phyloP scores from a whole-genome alignment of 2,113 vertebrate genomes.

The Drymodes brunneopygia region DNA sequence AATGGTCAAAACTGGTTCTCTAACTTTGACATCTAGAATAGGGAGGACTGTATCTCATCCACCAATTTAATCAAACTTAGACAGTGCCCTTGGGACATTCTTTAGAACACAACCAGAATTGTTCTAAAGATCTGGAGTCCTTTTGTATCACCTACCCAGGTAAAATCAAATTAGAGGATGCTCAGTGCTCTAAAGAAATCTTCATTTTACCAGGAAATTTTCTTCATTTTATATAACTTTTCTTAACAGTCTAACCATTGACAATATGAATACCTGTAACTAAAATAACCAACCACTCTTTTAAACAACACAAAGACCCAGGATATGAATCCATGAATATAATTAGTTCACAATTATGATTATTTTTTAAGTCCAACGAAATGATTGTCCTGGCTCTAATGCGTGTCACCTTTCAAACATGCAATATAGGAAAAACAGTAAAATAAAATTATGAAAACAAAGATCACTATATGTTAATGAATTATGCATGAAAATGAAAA shows the following conservation, averaged over 20 bases:
- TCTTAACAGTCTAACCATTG: not conserved
- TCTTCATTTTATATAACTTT: not conserved
- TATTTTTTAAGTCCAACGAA: not conserved
- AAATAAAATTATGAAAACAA: not conserved
- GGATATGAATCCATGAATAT: not conserved
- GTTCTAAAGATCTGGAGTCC: not conserved
- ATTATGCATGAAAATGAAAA: conserved; percentile 29
- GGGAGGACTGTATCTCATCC: not conserved
- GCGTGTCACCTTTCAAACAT: not conserved
- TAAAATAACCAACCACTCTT: not conserved
- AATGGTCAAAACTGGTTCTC: not conserved
- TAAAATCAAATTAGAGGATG: not conserved
- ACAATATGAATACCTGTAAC: not conserved
- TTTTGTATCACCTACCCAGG: not conserved
- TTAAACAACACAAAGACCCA: not conserved
- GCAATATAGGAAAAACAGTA: not conserved
- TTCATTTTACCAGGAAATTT: not conserved
- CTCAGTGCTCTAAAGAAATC: not conserved
- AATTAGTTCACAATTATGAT: not conserved
- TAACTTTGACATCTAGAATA: not conserved
- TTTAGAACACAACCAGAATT: not conserved
- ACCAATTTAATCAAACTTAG: not conserved
- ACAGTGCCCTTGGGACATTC: not conserved
- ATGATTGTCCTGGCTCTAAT: not conserved
- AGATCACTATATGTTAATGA: conserved; percentile 13